Evolutionary conservation across 2,113 vertebrate species (phyloP).

Genomic region (Orcinus orca): DNA sequence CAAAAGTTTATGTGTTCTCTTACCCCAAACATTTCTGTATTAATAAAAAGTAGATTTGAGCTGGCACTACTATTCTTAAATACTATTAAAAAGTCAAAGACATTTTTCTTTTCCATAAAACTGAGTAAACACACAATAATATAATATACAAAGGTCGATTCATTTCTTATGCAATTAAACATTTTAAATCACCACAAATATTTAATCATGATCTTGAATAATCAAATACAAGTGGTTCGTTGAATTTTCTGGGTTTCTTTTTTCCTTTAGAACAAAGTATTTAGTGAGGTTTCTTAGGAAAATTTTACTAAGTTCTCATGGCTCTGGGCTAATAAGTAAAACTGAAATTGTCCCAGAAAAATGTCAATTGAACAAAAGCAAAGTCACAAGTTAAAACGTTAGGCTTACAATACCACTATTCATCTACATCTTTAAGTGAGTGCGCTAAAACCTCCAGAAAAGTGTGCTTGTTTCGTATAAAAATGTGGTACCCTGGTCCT

Average conservation of each 20-base stretch:
- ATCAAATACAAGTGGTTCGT: not conserved
- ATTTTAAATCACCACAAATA: not conserved
- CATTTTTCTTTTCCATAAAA: not conserved
- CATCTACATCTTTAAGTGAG: not conserved
- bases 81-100: not conserved
- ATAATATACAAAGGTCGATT: not conserved
- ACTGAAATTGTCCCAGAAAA: not conserved
- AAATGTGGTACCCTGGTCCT: not conserved
- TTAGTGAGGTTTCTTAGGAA: not conserved
- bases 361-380: not conserved
- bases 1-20: not conserved
- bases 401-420: not conserved
- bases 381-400: not conserved
- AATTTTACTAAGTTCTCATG: not conserved
- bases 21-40: not conserved
- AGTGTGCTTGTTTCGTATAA: not conserved
- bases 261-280: not conserved
- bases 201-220: not conserved
- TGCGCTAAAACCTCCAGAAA: not conserved
- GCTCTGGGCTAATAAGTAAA: not conserved
- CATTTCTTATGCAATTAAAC: not conserved
- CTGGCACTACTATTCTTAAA: not conserved
- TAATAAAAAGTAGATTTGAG: not conserved
- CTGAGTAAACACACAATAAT: not conserved
- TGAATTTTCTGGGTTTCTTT: not conserved